phyloP scores from a whole-genome alignment of 2,113 vertebrate species.

The Pluvianellus socialis region DNA sequence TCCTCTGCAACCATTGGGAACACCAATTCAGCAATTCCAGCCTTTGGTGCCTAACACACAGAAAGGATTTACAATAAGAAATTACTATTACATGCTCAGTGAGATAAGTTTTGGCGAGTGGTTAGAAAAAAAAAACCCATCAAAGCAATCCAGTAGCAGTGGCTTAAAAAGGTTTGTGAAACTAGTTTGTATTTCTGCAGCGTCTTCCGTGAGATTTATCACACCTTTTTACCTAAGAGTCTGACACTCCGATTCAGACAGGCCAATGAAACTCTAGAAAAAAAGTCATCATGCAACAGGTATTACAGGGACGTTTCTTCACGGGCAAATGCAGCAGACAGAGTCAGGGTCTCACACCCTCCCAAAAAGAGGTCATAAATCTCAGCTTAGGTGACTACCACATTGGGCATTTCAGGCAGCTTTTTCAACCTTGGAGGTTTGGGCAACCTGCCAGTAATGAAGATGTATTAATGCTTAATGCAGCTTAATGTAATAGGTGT shows the following conservation, averaged over 20 bases:
- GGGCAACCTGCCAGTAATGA: slow-evolving; percentile 99
- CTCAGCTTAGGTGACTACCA: slow-evolving; percentile 74
- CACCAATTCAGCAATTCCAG: slow-evolving; percentile 60
- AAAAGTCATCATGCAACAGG: slow-evolving; percentile 2
- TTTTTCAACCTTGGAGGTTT: slow-evolving; percentile 98
- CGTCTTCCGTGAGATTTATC: background rate
- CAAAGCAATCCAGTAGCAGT: background rate
- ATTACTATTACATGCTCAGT: background rate
- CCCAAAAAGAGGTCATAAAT: slow-evolving; percentile 60
- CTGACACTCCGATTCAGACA: background rate
- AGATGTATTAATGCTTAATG: slow-evolving; percentile 99
- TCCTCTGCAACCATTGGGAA: slow-evolving; percentile 14
- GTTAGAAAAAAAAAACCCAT: background rate
- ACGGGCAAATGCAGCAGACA: background rate
- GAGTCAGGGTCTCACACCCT: slow-evolving; percentile 1
- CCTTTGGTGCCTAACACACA: background rate
- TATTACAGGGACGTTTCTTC: slow-evolving; percentile 12
- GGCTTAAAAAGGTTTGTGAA: slow-evolving; percentile 4
- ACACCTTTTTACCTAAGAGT: background rate
- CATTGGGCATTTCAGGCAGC: slow-evolving; percentile 77
- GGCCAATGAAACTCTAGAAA: background rate
- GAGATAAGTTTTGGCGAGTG: slow-evolving; percentile 30
- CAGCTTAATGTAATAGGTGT: slow-evolving; percentile 99
- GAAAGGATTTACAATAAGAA: slow-evolving; percentile 49
- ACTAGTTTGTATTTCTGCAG: background rate